Conservation (phyloP, 2,888 invertebrate species). For the Trichopoda pennipes region DNA sequence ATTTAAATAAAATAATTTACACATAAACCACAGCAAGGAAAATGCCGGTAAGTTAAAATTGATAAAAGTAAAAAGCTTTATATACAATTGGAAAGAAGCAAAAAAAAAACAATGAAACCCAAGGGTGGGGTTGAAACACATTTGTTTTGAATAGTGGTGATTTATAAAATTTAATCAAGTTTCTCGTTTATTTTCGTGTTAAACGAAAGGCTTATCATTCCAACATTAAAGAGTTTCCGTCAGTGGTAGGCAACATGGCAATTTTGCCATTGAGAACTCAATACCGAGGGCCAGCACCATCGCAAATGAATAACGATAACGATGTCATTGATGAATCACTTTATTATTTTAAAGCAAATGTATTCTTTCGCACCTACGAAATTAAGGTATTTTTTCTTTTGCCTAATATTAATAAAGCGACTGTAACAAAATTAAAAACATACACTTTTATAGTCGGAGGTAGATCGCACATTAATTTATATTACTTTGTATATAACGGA, state of each 20-base stretch:
- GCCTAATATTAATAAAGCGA: background rate
- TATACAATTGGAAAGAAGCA: background rate
- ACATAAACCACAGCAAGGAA: constrained; percentile 14
- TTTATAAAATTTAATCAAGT: background rate
- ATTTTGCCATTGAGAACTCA: constrained; percentile 94
- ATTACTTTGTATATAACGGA: constrained; percentile 98
- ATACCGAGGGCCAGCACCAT: constrained; percentile 95
- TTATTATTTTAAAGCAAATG: constrained; percentile 98
- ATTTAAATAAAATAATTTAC: background rate
- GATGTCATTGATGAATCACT: constrained; percentile 99
- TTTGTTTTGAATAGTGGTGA: no score
- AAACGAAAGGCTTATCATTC: constrained; percentile 95
- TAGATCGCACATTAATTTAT: constrained; percentile 98
- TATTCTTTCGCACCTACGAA: constrained; percentile 99
- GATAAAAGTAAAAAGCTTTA: background rate
- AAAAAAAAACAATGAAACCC: background rate
- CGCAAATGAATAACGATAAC: constrained; percentile 84
- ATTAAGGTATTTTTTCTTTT: constrained; percentile 87
- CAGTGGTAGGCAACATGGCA: constrained; percentile 94
- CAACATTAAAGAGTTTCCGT: constrained; percentile 87
- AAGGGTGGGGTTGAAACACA: constrained; percentile 49
- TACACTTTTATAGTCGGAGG: constrained; percentile 87
- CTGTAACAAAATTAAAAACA: background rate
- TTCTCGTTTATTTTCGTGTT: no score
- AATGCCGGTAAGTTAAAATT: constrained; percentile 58